Percentiles rank a stretch among this genome's conserved stretches.
Evolutionary conservation across 2,113 vertebrate genomes (phyloP).

Genomic region (Pseudorhombus dupliciocellatus): DNA sequence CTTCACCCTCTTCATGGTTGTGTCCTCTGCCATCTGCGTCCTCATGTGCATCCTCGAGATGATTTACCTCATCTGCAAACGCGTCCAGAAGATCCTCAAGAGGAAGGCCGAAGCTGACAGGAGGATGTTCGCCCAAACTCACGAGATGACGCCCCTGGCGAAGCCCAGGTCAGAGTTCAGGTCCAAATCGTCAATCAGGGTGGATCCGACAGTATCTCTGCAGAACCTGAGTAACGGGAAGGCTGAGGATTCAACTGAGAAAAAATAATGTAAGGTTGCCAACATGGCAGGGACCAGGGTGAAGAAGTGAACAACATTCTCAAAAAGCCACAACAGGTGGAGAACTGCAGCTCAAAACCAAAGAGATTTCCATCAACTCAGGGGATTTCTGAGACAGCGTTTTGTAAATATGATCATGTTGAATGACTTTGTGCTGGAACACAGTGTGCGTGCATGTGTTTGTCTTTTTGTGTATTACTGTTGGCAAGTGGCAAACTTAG

Average conservation of each 20-base stretch:
- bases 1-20: slow-evolving; percentile 94
- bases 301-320: not conserved
- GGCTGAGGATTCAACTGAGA: slow-evolving; percentile 28
- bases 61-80: slow-evolving; percentile 86
- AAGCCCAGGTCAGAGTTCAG: slow-evolving; percentile 20
- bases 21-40: slow-evolving; percentile 83
- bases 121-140: slow-evolving; percentile 1
- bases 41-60: slow-evolving; percentile 89
- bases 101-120: not conserved
- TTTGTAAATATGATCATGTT: slow-evolving; percentile 31
- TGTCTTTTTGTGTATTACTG: not conserved
- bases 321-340: not conserved
- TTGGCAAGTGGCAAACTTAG: not conserved
- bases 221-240: slow-evolving; percentile 63
- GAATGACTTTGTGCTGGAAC: slow-evolving; percentile 23
- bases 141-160: slow-evolving; percentile 31
- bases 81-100: slow-evolving; percentile 64
- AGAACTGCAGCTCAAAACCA: not conserved
- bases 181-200: slow-evolving; percentile 35
- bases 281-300: not conserved
- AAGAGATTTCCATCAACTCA: slow-evolving; percentile 12
- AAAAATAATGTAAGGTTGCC: not conserved
- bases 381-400: not conserved
- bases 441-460: not conserved
- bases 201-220: slow-evolving; percentile 63